Evolutionary conservation across 2,888 invertebrate genomes (phyloP), one percentile per base, ranked within the genome.

Genomic region (Oeneis ivallda): DNA sequence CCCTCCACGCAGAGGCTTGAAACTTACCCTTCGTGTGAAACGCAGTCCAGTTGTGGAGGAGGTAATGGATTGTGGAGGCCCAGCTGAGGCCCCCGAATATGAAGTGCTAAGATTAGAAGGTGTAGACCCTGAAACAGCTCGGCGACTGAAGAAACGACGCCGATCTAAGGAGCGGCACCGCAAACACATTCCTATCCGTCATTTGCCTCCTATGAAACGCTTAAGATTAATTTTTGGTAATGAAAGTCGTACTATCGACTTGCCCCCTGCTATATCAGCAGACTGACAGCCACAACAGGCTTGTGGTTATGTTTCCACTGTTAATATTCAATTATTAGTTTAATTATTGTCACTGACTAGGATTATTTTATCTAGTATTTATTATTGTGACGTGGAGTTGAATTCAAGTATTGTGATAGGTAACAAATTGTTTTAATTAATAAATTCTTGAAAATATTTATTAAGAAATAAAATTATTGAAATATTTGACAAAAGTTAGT

Each of bases 211-310:
- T 60, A 95, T 96, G 94, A 98, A 97, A 89, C 94, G 97, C 79
- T 92, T 98, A 83, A 94, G 96, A 80, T 93, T 98, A 79, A 97
- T 96, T 79, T 96, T 97, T 79, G 97, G 97, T 75, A 96, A 97
- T 84, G 97, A 97, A 86, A 96, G 96, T 80, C 96, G 95, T 81
- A 97, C 96, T 81, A 97, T 97, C 82, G 96, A 97, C 92, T 94
- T 97, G 92, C 96, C 97, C 86, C 93, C 95, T 90, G 94, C 94
- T 89, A 92, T 94, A 79, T 91, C 93, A 80, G 93, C 93, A 85
- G 92, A 92, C 89, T 92, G 92, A 92, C 92, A 85, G 86, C 82
- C 84, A 78, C 86, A 82, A 84, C 75, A 79, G 81, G 72, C 81
- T 84, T 87, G 84, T 84, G 82, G 85, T 84, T 84, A 84, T 81